Percentiles rank a stretch among this genome's conserved stretches.
These are phyloP conservation scores for Lapara coniferarum DNA, from an alignment of 2,888 invertebrate species.

Conservation along the genomic window DNA sequence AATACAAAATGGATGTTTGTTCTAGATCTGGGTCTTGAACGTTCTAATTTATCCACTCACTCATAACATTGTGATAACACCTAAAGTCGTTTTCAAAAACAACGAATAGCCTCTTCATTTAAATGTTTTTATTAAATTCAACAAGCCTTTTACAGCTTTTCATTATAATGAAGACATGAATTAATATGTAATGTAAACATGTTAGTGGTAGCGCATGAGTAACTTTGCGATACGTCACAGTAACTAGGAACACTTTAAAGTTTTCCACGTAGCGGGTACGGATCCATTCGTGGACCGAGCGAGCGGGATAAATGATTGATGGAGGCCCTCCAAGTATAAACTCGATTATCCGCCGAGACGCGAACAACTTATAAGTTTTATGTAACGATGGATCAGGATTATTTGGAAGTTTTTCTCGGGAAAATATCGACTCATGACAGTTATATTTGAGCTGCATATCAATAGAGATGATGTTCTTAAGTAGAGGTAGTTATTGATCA, in stretches of 20 bases:
- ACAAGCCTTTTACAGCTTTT: not conserved
- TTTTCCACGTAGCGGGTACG: constrained; percentile 68
- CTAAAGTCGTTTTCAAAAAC: too few relatives aligned
- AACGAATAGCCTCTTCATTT: not conserved
- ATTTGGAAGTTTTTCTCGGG: constrained; percentile 71
- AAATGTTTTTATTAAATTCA: not conserved
- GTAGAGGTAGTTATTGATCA: not conserved
- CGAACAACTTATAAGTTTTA: constrained; percentile 83
- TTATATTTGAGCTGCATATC: constrained; percentile 79
- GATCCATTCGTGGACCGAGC: constrained; percentile 59
- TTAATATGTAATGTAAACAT: not conserved
- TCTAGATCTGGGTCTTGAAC: not conserved
- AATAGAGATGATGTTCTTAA: constrained; percentile 50
- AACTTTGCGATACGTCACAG: constrained; percentile 68
- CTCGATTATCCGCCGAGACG: constrained; percentile 83
- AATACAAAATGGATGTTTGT: not conserved
- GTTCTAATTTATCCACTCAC: too few relatives aligned
- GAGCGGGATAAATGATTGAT: constrained; percentile 82
- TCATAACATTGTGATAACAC: too few relatives aligned
- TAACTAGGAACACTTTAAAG: constrained; percentile 77
- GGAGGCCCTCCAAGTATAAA: constrained; percentile 82
- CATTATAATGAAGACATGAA: not conserved
- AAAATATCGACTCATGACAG: constrained; percentile 80
- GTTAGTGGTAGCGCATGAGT: constrained; percentile 33
- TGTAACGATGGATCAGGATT: constrained; percentile 83